Base-by-base conservation (phyloP, 2,888 invertebrate species). In the Mythimna pallens region DNA sequence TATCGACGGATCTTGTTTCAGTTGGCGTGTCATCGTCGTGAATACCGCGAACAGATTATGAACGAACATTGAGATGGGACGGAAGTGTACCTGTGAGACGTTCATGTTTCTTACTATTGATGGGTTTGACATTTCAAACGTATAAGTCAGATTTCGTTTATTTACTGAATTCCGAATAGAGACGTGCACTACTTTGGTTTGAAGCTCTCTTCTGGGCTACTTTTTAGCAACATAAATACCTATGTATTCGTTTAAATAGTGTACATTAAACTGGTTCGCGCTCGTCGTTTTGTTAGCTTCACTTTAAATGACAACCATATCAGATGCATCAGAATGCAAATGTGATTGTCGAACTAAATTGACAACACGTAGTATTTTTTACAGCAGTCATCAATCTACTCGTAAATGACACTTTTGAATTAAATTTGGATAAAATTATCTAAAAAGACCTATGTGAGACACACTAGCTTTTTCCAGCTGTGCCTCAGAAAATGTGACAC, bases 1-100 rank as follows among this genome's bases (percentile, higher is more conserved):
- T 85, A 80, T 83, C 72, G 65, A 66, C 70, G 79, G 76, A 76
- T 86, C 72, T 74, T 64, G 76, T 82, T 84, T 74, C 74, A 78
- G 74, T 81, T 65, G 57, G 76, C 76, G 78, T 75, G 65, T 76
- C 64, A 64, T 72, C 78, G 64, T 65, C 74, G 70, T 47, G 71
- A 70, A 77, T 78, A 79, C 81, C 54, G 68, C 58, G 67, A 83
- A 75, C 61, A 55, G 61, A 61, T 73, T 77, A 61, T 68, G 65
- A 67, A 36, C 57, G 36, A 64, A 79, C 63, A 59, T 79, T 72
- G 36, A 73, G 80, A 80, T 65, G 34, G 73, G n/a, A 62, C 65
- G 80, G 80, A 80, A 76, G 73, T 64, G 63, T 76, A 79, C 76
- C 64, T 62, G 68, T 78, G 62, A 61, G 55, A 36, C 52, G 55